Conservation (phyloP, 2,797 vertebrate species). For the Urosaurus nigricauda region DNA sequence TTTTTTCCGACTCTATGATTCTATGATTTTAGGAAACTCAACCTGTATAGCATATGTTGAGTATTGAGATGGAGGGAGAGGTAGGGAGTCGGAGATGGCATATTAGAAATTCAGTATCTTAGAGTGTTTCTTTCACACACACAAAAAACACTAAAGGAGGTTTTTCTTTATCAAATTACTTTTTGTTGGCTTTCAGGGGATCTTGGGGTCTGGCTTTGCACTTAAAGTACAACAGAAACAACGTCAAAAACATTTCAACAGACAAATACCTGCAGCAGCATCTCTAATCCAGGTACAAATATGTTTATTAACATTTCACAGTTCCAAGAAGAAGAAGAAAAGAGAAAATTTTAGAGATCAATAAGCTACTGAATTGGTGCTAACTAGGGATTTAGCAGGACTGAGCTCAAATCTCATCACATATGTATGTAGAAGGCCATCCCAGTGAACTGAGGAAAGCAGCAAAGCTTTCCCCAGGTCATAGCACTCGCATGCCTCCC, state of each 20-base stretch:
- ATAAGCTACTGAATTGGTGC: not conserved
- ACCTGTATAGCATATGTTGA: not conserved
- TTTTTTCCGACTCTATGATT: too few relatives aligned
- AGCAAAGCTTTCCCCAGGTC: too few relatives aligned
- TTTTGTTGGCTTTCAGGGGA: constrained; percentile 76
- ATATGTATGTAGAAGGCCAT: not conserved
- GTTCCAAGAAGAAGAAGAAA: not conserved
- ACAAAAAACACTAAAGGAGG: not conserved
- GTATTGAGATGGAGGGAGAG: not conserved
- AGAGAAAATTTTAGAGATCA: not conserved
- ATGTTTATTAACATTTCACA: not conserved
- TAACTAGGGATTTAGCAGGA: not conserved
- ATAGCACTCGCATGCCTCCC: not conserved
- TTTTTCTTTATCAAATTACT: not conserved
- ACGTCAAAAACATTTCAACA: constrained; percentile 85
- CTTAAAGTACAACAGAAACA: constrained; percentile 87
- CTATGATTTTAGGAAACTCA: too few relatives aligned
- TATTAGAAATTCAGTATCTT: not conserved
- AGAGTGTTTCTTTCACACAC: not conserved
- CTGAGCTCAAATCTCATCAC: not conserved
- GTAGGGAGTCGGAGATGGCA: not conserved
- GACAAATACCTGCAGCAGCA: constrained; percentile 84
- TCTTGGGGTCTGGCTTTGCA: constrained; percentile 85
- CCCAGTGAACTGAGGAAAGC: too few relatives aligned
- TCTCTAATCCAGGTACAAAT: constrained; percentile 79